Conservation (phyloP, 2,888 invertebrate species). For the Masnerella sp. region DNA sequence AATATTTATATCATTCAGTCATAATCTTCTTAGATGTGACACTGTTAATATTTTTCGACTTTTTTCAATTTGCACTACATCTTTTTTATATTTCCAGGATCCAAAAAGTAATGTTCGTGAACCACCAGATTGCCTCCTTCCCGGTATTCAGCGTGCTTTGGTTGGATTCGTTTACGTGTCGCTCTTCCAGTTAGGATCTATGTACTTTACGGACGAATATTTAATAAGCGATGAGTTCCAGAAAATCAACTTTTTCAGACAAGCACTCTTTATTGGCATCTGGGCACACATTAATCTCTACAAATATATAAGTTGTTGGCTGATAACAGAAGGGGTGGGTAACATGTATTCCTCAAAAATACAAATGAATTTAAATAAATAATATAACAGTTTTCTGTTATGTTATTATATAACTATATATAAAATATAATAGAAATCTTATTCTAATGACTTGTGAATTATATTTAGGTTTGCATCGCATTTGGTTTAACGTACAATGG, state of each 20-base stretch:
- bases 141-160: slow-evolving; percentile 82
- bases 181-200: slow-evolving; percentile 86
- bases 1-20: too few species aligned
- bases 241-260: slow-evolving; percentile 79
- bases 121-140: slow-evolving; percentile 76
- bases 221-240: slow-evolving; percentile 83
- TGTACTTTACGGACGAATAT: slow-evolving; percentile 85
- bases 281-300: slow-evolving; percentile 93
- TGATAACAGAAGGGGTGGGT: slow-evolving; percentile 88
- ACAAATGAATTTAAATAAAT: neutral
- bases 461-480: slow-evolving; percentile 75
- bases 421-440: neutral
- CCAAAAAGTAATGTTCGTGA: slow-evolving; percentile 34
- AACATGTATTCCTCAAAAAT: neutral
- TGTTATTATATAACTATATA: neutral
- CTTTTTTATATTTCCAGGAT: slow-evolving; percentile 60
- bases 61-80: too few species aligned
- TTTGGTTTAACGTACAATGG: slow-evolving; percentile 93
- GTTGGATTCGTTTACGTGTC: slow-evolving; percentile 86
- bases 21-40: too few species aligned
- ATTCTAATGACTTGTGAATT: too few species aligned
- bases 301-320: slow-evolving; percentile 96
- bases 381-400: neutral
- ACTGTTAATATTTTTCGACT: too few species aligned
- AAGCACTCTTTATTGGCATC: slow-evolving; percentile 84